Conservation (phyloP, 1,140 invertebrate genomes). For the Theocolax elegans region DNA sequence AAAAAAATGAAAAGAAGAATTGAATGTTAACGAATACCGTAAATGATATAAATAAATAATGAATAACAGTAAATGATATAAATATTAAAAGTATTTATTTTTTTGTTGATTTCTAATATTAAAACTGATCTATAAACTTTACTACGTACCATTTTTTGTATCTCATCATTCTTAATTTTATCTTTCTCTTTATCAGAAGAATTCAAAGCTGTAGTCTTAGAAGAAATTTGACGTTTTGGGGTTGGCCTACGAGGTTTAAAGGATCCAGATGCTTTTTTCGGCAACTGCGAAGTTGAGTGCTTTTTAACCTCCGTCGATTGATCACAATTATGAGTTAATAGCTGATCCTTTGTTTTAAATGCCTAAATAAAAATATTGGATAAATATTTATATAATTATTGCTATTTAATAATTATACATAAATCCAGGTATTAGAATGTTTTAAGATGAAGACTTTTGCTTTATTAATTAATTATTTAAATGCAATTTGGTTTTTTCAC, state of each 20-base stretch:
- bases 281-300: constrained; percentile 57
- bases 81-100: no score
- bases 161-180: constrained; percentile 57
- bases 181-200: constrained; percentile 59
- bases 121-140: no score
- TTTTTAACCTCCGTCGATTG: constrained; percentile 57
- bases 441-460: no score
- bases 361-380: constrained; percentile 45
- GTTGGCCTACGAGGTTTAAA: constrained; percentile 63
- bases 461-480: no score
- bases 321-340: constrained; percentile 62
- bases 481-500: no score
- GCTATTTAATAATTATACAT: no score
- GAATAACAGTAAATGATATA: no score
- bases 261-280: constrained; percentile 61
- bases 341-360: constrained; percentile 62
- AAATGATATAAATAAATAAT: no score
- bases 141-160: constrained; percentile 58
- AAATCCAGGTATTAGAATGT: no score
- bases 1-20: background rate
- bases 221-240: constrained; percentile 59
- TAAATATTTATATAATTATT: constrained; percentile 4
- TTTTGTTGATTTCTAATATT: no score
- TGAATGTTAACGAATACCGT: no score
- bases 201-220: constrained; percentile 52